Evolutionary conservation across 2,113 vertebrate species (phyloP), one percentile per base, ranked within the genome.

Genomic region (Strigops habroptila): DNA sequence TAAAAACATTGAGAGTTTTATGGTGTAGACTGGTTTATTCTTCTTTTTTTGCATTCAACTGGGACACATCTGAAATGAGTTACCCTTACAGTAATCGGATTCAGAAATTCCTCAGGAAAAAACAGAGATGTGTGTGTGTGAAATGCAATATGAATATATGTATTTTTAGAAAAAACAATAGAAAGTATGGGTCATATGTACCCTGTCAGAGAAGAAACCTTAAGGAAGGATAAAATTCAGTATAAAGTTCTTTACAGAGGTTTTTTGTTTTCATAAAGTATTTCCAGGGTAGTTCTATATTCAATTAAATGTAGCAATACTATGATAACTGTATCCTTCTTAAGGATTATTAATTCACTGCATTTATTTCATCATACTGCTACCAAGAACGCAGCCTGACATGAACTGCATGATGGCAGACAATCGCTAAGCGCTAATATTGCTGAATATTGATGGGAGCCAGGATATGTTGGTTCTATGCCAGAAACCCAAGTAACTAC

Each of bases 81-180:
- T 68, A 69, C 39, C 39, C 51, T 93, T 48, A 96, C 43, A 90
- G 25, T 82, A 86, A 60, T 65, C 37, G 43, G 51, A 44, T 82
- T 94, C 74, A 93, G 82, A 95, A 91, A 79, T 67, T 86, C 69
- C 91, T 90, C 23, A 91, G 43, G 57, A 94, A 90, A 94, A 95
- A 70, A 44, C 2, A 5, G 53, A 46, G 31, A 3, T 35, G 33
- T 59, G 33, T 59, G 33, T 59, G 57, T 16, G 21, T 35, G 57
- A 59, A 59, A 59, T 63, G 87, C 88, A 95, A 53, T 59, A 6
- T 89, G 62, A 93, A 82, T 43, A 91, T 10, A 69, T 41, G n/a
- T 65, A 76, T 64, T 8, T 92, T 70, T 30, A 57, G 39, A 59
- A 70, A 91, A 74, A 57, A 57, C 14, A 89, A 43, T 23, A 91